These are phyloP conservation scores for Cherax destructor DNA, from an alignment of 1,140 invertebrate species.

Conservation along the genomic window DNA sequence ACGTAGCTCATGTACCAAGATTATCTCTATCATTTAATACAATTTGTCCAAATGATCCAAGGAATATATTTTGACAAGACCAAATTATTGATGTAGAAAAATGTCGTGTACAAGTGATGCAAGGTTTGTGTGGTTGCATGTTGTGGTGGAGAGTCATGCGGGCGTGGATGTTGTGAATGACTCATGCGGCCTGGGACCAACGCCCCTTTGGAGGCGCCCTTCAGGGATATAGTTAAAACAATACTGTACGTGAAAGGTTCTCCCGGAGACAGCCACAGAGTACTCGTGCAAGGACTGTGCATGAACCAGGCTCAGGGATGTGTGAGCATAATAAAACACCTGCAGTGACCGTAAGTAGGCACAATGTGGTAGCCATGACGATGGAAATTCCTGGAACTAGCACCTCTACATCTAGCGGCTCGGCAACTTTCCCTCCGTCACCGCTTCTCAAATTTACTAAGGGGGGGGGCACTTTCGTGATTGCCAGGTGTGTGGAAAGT, in stretches of 20 bases:
- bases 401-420: not conserved
- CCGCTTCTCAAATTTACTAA: not conserved
- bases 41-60: no score
- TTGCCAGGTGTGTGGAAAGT: not conserved
- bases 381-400: conserved; percentile 16
- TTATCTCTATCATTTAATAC: no score
- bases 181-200: conserved; percentile 4
- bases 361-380: conserved; percentile 11
- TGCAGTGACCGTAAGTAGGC: not conserved
- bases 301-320: no score
- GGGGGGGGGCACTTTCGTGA: conserved; percentile 1
- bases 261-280: no score
- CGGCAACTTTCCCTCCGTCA: conserved; percentile 1
- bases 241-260: no score
- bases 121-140: conserved; percentile 10
- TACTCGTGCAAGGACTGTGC: no score
- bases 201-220: no score
- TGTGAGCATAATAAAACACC: not conserved
- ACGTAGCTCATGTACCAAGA: no score
- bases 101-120: not conserved
- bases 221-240: not conserved
- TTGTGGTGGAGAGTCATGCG: conserved; percentile 2
- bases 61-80: no score
- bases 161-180: conserved; percentile 13
- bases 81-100: not conserved